Evolutionary conservation across 2,797 vertebrate species (phyloP), one percentile per base, ranked within the genome.

Genomic region (Pelochelys cantorii): DNA sequence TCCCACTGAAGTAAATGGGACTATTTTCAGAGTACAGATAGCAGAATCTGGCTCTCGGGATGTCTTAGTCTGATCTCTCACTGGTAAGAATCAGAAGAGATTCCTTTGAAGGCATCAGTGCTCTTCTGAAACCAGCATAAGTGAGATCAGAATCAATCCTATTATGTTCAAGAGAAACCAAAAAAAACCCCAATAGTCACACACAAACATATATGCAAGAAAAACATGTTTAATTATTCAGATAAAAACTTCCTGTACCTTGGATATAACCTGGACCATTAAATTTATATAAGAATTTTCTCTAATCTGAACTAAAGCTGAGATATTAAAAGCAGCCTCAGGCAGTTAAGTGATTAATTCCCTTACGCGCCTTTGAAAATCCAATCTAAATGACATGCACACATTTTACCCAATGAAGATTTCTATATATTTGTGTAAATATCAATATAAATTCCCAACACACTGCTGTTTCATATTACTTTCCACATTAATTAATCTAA

Each of bases 361-460:
- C 80, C 88, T 62, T n/a, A 86, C 11, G 5, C 7, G 27, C 48
- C 31, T 79, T 23, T 90, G 62, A 79, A 87, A 89, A 84, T 22
- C 18, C 23, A 88, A 22, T 59, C 18, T 48, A 55, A 81, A 59
- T 29, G 60, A 27, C 31, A 3, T 20, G 7, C 15, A 1, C 20
- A 23, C 23, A 23, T 37, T 60, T 57, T 55, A 37, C 52, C 53
- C 11, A 89, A 23, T 25, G 79, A 59, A 54, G 10, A 9, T 25
- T 84, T 80, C 74, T 42, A 22, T 60, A 68, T 94, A 82, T 0
- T 0, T 2, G 3, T 81, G 2, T 31, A 65, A 79, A 48, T 42
- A 83, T 25, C 57, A 65, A 62, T 0, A 31, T 18, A 53, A 2
- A 1, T 20, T 79, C 59, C 83, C 65, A 88, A 78, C 10, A 84